phyloP scores from a whole-genome alignment of 2,113 vertebrate species.

The Etia nguti region DNA sequence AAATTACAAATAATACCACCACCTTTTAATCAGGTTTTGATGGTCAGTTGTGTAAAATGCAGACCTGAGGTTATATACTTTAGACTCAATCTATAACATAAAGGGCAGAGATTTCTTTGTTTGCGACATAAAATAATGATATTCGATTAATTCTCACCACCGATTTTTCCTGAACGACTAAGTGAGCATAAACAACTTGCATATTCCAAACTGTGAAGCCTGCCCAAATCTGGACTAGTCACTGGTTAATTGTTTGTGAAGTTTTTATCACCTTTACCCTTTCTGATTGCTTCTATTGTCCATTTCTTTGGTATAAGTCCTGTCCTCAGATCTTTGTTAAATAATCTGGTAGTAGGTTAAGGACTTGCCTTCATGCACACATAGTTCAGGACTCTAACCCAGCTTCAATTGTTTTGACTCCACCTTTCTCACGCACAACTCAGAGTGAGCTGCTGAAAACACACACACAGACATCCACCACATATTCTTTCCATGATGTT shows the following conservation, averaged over 20 bases:
- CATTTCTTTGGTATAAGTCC: background rate
- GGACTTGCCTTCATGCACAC: fast-evolving
- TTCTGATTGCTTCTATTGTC: fast-evolving
- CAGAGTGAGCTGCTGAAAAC: background rate
- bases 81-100: background rate
- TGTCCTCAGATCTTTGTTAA: background rate
- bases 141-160: fast-evolving
- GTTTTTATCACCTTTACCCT: background rate
- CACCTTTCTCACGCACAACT: fast-evolving
- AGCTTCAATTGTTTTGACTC: background rate
- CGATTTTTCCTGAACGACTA: fast-evolving
- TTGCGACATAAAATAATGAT: fast-evolving
- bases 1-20: background rate
- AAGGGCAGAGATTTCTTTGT: background rate
- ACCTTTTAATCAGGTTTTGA: background rate
- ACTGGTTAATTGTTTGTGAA: background rate
- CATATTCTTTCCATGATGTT: background rate
- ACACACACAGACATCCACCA: background rate
- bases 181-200: background rate
- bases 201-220: background rate
- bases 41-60: background rate
- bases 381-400: background rate
- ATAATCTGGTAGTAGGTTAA: background rate
- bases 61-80: fast-evolving
- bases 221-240: fast-evolving